Evolutionary conservation across 2,797 vertebrate genomes (phyloP).

Genomic region (Cheirogaleus major): DNA sequence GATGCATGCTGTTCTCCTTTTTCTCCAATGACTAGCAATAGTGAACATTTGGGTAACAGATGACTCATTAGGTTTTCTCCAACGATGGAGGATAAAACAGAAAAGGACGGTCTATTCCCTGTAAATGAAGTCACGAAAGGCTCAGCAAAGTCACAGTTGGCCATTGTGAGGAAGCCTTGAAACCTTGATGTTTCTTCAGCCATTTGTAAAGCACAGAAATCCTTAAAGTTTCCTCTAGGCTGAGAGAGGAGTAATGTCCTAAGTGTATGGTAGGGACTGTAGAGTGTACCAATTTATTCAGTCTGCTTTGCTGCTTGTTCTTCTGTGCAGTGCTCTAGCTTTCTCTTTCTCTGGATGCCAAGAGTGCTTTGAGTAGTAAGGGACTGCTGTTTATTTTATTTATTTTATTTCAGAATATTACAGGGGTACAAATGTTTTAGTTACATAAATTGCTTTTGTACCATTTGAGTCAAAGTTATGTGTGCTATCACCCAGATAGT

Average conservation of each 20-base stretch:
- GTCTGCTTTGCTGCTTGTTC: fast-evolving
- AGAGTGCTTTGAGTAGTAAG: not conserved
- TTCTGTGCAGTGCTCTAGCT: fast-evolving
- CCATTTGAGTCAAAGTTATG: too few relatives aligned
- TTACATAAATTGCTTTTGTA: too few relatives aligned
- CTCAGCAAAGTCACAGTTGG: not conserved
- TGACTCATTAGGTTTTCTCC: not conserved
- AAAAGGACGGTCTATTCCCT: not conserved
- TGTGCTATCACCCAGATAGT: too few relatives aligned
- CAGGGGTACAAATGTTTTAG: too few relatives aligned
- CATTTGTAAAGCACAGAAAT: not conserved
- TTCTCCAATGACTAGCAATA: not conserved
- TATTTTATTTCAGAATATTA: too few relatives aligned
- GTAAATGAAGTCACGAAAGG: not conserved
- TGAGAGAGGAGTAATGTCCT: not conserved
- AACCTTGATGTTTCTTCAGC: not conserved
- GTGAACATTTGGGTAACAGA: not conserved
- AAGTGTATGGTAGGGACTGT: not conserved
- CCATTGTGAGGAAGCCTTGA: not conserved
- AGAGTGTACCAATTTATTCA: fast-evolving
- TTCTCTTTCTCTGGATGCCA: too few relatives aligned
- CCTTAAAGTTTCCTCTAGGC: not conserved
- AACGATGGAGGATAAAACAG: not conserved
- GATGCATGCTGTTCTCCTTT: not conserved
- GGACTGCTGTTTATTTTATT: not conserved